A percentile compares a stretch with the other conserved stretches of the same genome.
phyloP scores from a whole-genome alignment of 2,113 vertebrate genomes.

The Tachuris rubrigastra region DNA sequence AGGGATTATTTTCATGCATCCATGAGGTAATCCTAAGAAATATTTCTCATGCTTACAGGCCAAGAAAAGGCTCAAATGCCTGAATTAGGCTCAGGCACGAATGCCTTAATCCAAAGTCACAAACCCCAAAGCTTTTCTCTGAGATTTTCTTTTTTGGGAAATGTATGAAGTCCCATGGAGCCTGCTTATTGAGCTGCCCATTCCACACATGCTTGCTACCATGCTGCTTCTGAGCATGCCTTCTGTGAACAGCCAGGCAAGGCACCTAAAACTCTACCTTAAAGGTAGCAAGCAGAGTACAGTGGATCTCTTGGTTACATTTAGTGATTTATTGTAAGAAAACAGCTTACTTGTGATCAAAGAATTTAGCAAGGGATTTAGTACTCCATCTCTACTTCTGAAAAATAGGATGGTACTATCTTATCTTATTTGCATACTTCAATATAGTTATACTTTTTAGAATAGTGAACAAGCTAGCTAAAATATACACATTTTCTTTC shows the following conservation, averaged over 20 bases:
- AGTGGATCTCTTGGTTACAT: not conserved
- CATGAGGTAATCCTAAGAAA: not conserved
- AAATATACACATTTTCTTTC: constrained; percentile 30
- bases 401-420: not conserved
- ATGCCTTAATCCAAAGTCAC: not conserved
- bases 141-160: not conserved
- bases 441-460: not conserved
- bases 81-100: not conserved
- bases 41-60: not conserved
- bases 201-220: not conserved
- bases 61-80: not conserved
- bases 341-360: not conserved
- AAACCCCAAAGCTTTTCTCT: not conserved
- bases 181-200: not conserved
- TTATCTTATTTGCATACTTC: not conserved
- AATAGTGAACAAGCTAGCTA: not conserved
- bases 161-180: not conserved
- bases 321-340: not conserved
- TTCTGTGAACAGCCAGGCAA: not conserved
- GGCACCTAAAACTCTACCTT: not conserved
- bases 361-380: not conserved
- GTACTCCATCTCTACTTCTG: not conserved
- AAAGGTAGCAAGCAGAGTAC: not conserved
- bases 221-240: fast-evolving
- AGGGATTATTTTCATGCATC: not conserved